Conservation (phyloP, 1,140 invertebrate species). For the Muscidifurax raptorellus region DNA sequence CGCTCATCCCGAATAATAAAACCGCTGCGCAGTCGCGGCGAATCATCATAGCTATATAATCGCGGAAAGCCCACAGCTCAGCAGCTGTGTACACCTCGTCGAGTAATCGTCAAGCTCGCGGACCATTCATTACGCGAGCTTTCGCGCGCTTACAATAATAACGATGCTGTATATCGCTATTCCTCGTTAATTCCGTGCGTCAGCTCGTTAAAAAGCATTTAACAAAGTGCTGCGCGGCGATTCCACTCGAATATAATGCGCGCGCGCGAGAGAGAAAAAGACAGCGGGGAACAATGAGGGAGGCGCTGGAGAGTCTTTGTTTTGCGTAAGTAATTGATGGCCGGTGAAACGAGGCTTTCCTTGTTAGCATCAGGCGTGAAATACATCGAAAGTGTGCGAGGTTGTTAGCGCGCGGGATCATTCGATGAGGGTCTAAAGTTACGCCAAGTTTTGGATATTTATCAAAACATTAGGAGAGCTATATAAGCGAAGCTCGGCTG, state of each 20-base stretch:
- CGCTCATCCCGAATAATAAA: background rate
- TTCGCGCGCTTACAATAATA: constrained; percentile 5
- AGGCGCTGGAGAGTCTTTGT: background rate
- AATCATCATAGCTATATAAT: background rate
- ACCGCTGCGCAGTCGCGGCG: background rate
- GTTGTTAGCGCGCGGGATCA: too few relatives aligned
- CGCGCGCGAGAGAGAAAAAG: background rate
- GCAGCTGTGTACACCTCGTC: background rate
- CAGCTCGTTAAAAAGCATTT: constrained; percentile 28
- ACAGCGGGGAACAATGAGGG: background rate
- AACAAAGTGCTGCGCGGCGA: background rate
- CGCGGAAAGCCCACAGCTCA: background rate
- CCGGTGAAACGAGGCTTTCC: background rate
- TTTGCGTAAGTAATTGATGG: background rate
- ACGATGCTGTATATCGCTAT: background rate
- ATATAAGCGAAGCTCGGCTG: too few relatives aligned
- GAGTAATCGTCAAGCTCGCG: background rate
- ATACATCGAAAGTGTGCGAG: too few relatives aligned
- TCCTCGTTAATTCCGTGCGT: constrained; percentile 5
- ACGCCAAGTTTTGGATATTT: too few relatives aligned
- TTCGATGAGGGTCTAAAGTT: too few relatives aligned
- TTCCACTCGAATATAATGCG: background rate
- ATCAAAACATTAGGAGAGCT: too few relatives aligned
- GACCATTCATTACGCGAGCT: background rate
- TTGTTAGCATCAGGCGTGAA: background rate